A percentile compares a stretch with the other conserved stretches of the same genome.
Evolutionary conservation across 2,888 invertebrate species (phyloP).

Genomic region (Odontothrips loti): DNA sequence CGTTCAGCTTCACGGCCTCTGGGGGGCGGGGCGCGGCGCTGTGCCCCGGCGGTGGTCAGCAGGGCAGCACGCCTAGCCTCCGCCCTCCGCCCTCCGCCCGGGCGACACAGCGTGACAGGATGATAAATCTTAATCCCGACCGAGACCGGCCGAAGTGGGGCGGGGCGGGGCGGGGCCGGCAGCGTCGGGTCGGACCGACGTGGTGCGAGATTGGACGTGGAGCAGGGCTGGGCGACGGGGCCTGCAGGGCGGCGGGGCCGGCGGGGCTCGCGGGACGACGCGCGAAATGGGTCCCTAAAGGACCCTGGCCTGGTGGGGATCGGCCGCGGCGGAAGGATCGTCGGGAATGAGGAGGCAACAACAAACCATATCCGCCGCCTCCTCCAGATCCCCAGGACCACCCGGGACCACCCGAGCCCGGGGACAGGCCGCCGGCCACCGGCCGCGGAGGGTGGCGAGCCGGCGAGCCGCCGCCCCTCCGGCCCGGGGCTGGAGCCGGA

Average conservation of each 20-base stretch:
- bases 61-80: background rate
- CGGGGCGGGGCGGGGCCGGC: background rate
- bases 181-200: background rate
- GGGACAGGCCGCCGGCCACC: too few species aligned
- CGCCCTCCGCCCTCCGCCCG: background rate
- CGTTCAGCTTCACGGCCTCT: background rate
- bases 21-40: background rate
- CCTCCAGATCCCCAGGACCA: too few species aligned
- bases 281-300: background rate
- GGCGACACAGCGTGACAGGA: background rate
- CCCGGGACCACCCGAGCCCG: too few species aligned
- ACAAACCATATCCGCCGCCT: too few species aligned
- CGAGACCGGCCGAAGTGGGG: background rate
- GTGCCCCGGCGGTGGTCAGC: background rate
- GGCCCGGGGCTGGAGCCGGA: too few species aligned
- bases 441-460: too few species aligned
- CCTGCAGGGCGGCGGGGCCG: too few species aligned
- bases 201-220: background rate
- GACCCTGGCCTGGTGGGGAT: background rate
- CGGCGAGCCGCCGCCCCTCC: too few species aligned
- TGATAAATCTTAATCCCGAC: conserved; percentile 11
- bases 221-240: background rate
- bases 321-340: background rate
- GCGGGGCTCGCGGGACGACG: background rate
- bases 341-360: too few species aligned